Base-by-base conservation (phyloP, 2,888 invertebrate species). In the Himalopsyche japonica region DNA sequence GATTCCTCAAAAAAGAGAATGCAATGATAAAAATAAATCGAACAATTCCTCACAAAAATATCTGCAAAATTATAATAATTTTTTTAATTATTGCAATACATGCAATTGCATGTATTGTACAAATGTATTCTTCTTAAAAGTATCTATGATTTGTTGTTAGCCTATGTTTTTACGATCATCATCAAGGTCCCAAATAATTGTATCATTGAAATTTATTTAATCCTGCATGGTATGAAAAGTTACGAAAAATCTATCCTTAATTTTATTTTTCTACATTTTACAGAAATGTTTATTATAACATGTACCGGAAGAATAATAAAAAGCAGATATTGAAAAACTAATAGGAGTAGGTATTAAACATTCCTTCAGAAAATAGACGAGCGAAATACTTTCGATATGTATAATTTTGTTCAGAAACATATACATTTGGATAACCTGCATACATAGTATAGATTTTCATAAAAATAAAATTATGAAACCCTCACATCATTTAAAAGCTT, bases 101-200 rank as follows among this genome's bases (percentile, higher is more conserved):
- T n/a, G n/a, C n/a, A n/a, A n/a, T 4, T 32, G 6, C n/a, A 76
- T 76, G 27, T n/a, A 32, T 76, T 34, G 2, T 43, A 78, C n/a
- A 1, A 78, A 78, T 37, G 37, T 37, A 24, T 78, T 24, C 78
- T 43, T 78, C 78, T 37, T 78, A 78, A 18, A 78, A 78, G 20
- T 78, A 78, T 78, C 20, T 43, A 76, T 78, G 57, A 57, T 57
- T 57, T 57, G 34, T 78, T 34, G 43, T 78, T 34, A 78, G 37
- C 37, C 78, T 78, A 78, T 24, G 24, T 78, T 37, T 34, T 78
- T 78, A 37, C 43, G 34, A 43, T 78, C 34, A 78, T 78, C 70
- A 80, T 77, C 32, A 82, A 84, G 84, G 84, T 84, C 84, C 84
- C 84, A 80, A 84, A 79, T 79, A 84, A 84, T 84, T 84, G 81